Base-by-base conservation (phyloP, 2,113 vertebrate species). In the Anarhynchus alexandrinus region DNA sequence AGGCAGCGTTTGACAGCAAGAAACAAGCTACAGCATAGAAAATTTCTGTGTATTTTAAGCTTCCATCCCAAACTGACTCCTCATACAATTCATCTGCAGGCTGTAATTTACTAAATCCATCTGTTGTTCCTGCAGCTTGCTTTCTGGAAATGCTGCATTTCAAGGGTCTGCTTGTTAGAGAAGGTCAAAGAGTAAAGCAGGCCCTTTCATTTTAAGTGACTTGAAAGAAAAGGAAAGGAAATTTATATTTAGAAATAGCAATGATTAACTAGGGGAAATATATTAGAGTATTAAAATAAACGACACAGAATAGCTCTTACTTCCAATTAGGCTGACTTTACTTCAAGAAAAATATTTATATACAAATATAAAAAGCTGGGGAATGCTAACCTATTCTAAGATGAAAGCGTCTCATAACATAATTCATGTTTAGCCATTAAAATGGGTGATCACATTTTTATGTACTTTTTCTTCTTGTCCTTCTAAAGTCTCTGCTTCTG, bases 191-290 rank as follows among this genome's bases (percentile, higher is more conserved):
- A 97, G 97, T 96, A 97, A 96, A 95, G 29, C 62, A 58, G 45
- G 82, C 93, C 94, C 97, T 98, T 98, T 98, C 97, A 98, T 98
- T 98, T 98, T 93, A 93, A 98, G 93, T 36, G 89, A 98, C 98
- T 98, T 98, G 97, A 98, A 98, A 98, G 98, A 97, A 97, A 96
- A 97, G 94, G 91, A 96, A 97, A 98, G 97, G 97, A 98, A 98
- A 98, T 97, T 97, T 97, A 86, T 97, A 97, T 98, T 98, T 98
- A 97, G 98, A 97, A 93, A 98, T 93, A 96, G 96, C 86, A 97
- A 88, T 97, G 98, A 98, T 98, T 98, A 98, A 98, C 88, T 96
- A 96, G 90, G 97, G 96, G 88, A 95, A 97, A 97, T 95, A 96
- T 96, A 97, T 96, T 97, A 97, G 82, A 97, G 96, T 93, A 97